These are phyloP conservation scores for Thermophis baileyi DNA, from an alignment of 2,113 vertebrate genomes.

Conservation along the genomic window DNA sequence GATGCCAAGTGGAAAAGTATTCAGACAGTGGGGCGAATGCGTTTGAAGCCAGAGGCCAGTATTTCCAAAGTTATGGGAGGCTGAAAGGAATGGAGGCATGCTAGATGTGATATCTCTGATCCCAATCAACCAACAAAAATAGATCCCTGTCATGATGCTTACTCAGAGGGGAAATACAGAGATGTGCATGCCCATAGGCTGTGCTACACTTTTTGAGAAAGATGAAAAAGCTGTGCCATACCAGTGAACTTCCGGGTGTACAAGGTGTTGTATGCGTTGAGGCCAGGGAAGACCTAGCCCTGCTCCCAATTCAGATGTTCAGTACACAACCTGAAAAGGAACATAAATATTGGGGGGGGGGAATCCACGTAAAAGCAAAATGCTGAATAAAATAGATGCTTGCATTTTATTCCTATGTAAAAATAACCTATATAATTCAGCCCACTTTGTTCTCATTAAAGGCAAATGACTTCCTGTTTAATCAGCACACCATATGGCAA, in stretches of 20 bases:
- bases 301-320: neutral
- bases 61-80: neutral
- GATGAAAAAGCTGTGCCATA: neutral
- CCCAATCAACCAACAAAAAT: neutral
- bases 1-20: fast-evolving
- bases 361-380: slow-evolving; percentile 21
- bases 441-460: slow-evolving; percentile 32
- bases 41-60: neutral
- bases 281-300: neutral
- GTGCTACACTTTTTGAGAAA: neutral
- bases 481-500: slow-evolving; percentile 30
- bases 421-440: slow-evolving; percentile 5
- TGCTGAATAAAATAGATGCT: slow-evolving; percentile 32
- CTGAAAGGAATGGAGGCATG: neutral
- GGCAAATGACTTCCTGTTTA: slow-evolving; percentile 30
- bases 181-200: neutral
- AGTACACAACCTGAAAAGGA: neutral
- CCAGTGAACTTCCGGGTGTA: neutral
- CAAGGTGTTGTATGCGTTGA: neutral
- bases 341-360: neutral
- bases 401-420: slow-evolving; percentile 25
- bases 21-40: neutral
- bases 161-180: neutral
- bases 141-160: neutral
- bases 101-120: neutral